Evolutionary conservation across 2,113 vertebrate species (phyloP).

Genomic region (Ammodramus savannarum): DNA sequence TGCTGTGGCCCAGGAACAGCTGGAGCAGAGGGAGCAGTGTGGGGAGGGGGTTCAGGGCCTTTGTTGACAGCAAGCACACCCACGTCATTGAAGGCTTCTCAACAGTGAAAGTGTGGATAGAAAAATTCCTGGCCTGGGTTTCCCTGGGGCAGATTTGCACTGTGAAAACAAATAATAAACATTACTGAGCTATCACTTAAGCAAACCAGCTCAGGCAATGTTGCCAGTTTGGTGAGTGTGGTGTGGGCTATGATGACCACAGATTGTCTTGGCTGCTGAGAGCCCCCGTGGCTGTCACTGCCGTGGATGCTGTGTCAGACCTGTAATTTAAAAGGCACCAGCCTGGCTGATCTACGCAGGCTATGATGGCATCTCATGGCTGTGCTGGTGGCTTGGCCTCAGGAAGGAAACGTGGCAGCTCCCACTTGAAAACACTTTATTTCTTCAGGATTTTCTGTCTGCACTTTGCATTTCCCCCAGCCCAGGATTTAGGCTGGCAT

Average conservation of each 20-base stretch:
- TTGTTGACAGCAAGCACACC: background rate
- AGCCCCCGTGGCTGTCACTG: background rate
- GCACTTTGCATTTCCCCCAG: background rate
- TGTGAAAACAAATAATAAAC: background rate
- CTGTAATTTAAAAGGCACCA: background rate
- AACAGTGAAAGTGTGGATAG: background rate
- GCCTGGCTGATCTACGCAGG: fast-evolving
- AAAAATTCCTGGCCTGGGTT: background rate
- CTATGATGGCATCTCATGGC: background rate
- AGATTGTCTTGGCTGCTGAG: background rate
- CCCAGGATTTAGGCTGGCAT: background rate
- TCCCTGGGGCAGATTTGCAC: background rate
- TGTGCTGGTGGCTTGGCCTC: background rate
- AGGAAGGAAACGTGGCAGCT: background rate
- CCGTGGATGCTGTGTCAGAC: fast-evolving
- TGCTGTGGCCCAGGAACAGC: background rate
- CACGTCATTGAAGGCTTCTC: fast-evolving
- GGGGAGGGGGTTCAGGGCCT: background rate
- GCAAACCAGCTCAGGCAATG: background rate
- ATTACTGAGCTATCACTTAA: background rate
- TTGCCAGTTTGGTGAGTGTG: background rate
- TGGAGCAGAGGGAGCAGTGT: background rate
- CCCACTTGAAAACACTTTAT: background rate
- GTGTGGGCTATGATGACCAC: background rate
- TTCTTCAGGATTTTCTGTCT: background rate